Evolutionary conservation across 2,113 vertebrate genomes (phyloP).

Genomic region (Mormoops blainvillei): DNA sequence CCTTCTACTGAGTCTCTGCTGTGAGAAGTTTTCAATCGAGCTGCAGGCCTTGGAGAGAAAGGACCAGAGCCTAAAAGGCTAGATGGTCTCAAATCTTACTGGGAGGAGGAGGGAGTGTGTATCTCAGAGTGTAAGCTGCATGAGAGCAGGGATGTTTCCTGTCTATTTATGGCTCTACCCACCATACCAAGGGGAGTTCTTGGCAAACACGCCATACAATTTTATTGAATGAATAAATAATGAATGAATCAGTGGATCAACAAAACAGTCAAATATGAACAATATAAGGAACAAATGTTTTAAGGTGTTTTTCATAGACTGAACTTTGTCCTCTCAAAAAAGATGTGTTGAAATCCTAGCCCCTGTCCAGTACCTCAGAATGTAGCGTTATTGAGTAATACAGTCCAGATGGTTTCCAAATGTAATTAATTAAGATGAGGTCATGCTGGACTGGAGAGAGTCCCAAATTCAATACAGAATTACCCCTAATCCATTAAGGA

Average conservation of each 20-base stretch:
- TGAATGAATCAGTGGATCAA: background rate
- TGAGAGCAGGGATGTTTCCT: background rate
- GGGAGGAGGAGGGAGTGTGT: background rate
- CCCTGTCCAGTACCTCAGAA: background rate
- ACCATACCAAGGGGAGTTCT: background rate
- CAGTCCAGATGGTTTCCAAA: background rate
- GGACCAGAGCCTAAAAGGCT: background rate
- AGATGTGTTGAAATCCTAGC: background rate
- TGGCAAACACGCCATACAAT: background rate
- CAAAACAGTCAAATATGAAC: background rate
- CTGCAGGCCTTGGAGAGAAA: background rate
- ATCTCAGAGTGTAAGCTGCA: background rate
- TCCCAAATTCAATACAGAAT: background rate
- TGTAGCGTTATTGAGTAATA: background rate
- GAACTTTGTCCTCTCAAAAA: background rate
- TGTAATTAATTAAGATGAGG: background rate
- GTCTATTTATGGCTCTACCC: background rate
- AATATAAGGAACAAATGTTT: background rate
- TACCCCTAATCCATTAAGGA: background rate
- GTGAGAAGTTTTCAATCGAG: background rate
- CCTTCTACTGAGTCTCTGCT: background rate
- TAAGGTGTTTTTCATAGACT: background rate
- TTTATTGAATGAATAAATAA: background rate
- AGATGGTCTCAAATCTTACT: background rate
- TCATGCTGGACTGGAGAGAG: background rate